Conservation (phyloP, 2,113 vertebrate genomes). For the Pelvicachromis taeniatus region DNA sequence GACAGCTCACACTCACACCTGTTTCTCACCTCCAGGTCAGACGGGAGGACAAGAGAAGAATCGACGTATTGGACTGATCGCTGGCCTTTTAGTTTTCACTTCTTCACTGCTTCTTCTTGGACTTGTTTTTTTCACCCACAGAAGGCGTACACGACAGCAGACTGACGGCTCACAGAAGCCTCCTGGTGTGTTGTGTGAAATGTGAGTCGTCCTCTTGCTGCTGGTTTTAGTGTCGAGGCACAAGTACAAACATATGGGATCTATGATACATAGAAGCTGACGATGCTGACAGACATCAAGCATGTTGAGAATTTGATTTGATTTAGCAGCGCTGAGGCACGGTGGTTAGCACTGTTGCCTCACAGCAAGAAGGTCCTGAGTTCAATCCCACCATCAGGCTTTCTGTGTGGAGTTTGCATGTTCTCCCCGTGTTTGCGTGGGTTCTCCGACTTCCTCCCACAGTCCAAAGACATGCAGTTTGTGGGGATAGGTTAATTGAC, state of each 20-base stretch:
- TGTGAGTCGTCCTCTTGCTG: background rate
- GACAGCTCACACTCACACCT: background rate
- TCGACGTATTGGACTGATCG: background rate
- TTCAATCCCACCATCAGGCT: no score
- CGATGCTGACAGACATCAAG: background rate
- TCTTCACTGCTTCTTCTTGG: background rate
- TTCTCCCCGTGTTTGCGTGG: no score
- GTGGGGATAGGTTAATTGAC: no score
- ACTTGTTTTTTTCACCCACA: background rate
- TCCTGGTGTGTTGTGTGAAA: background rate
- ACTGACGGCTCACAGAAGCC: background rate
- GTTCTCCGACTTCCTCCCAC: no score
- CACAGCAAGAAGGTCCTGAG: no score
- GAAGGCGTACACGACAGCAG: accelerated
- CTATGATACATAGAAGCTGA: background rate
- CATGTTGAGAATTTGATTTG: background rate
- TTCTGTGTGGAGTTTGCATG: no score
- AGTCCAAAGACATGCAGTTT: no score
- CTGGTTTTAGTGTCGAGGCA: accelerated
- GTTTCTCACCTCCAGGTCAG: background rate
- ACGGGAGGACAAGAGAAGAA: background rate
- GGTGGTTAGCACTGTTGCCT: no score
- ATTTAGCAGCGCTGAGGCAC: no score
- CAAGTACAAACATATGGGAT: background rate
- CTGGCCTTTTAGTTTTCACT: background rate